These are phyloP conservation scores for Drosophila seguyi DNA, from an alignment of 1,140 invertebrate genomes.

Conservation along the genomic window DNA sequence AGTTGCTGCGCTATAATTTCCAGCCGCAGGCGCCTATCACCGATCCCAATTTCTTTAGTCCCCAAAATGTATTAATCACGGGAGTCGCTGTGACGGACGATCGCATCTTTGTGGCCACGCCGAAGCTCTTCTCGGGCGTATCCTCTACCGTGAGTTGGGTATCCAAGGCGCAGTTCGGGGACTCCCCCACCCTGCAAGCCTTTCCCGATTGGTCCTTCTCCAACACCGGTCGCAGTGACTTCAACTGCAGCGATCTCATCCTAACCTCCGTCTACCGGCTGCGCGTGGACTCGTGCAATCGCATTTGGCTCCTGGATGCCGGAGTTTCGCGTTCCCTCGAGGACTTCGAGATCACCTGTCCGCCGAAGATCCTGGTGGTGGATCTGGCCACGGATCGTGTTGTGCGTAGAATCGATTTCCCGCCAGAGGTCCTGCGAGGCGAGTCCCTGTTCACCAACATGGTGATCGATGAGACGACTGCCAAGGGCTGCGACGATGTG, in stretches of 20 bases:
- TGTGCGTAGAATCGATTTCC: constrained; percentile 87
- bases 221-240: constrained; percentile 88
- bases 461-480: constrained; percentile 90
- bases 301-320: constrained; percentile 90
- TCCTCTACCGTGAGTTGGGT: constrained; percentile 90
- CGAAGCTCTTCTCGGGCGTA: constrained; percentile 89
- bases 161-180: constrained; percentile 87
- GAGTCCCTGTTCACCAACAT: constrained; percentile 91
- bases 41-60: constrained; percentile 87
- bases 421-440: constrained; percentile 88
- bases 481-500: constrained; percentile 89
- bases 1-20: constrained; percentile 89
- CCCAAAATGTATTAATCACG: constrained; percentile 90
- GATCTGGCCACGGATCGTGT: constrained; percentile 90
- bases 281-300: constrained; percentile 90
- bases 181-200: constrained; percentile 89
- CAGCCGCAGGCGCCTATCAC: constrained; percentile 86
- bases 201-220: constrained; percentile 94
- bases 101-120: constrained; percentile 90
- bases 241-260: constrained; percentile 90
- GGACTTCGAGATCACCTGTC: constrained; percentile 90
- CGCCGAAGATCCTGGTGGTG: constrained; percentile 92
- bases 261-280: constrained; percentile 92
- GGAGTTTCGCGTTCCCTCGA: constrained; percentile 91
- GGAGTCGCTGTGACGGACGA: constrained; percentile 90